Conservation (phyloP, 1,140 invertebrate genomes). For the Phthorimaea operculella region DNA sequence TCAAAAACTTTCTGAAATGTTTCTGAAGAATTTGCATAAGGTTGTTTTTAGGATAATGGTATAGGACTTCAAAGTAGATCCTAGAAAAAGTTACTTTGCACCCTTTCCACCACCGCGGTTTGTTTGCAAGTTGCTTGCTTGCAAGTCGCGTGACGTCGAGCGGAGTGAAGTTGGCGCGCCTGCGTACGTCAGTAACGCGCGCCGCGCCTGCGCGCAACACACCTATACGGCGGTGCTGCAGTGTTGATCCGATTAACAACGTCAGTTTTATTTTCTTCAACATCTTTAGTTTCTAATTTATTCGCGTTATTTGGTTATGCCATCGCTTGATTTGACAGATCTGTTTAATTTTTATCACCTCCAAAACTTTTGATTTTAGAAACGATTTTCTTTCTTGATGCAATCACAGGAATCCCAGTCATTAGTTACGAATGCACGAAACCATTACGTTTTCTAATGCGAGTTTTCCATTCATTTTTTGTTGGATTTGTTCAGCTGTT, state of each 20-base stretch:
- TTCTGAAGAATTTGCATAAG: no score
- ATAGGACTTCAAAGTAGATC: neutral
- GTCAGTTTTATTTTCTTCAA: conserved; percentile 48
- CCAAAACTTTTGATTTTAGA: conserved; percentile 4
- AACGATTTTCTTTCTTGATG: neutral
- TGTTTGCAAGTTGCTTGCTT: conserved; percentile 3
- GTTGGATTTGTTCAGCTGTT: neutral
- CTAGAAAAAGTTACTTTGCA: conserved; percentile 10
- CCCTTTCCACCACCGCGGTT: conserved; percentile 11
- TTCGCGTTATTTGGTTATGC: conserved; percentile 16
- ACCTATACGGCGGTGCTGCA: conserved; percentile 64
- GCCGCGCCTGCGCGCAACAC: conserved; percentile 63
- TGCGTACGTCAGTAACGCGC: conserved; percentile 60
- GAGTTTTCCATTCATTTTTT: neutral
- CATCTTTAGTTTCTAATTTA: neutral
- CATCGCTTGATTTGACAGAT: conserved; percentile 38
- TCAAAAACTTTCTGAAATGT: no score
- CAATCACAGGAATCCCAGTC: conserved; percentile 6
- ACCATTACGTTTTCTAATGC: conserved; percentile 7
- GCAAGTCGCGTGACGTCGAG: conserved; percentile 18
- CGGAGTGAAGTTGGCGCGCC: conserved; percentile 53
- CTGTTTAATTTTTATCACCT: conserved; percentile 14
- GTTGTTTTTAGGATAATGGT: no score
- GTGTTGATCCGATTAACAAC: conserved; percentile 67
- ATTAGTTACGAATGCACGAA: conserved; percentile 4